Conservation (phyloP, 2,888 invertebrate species). For the Temnothorax unifasciatus region DNA sequence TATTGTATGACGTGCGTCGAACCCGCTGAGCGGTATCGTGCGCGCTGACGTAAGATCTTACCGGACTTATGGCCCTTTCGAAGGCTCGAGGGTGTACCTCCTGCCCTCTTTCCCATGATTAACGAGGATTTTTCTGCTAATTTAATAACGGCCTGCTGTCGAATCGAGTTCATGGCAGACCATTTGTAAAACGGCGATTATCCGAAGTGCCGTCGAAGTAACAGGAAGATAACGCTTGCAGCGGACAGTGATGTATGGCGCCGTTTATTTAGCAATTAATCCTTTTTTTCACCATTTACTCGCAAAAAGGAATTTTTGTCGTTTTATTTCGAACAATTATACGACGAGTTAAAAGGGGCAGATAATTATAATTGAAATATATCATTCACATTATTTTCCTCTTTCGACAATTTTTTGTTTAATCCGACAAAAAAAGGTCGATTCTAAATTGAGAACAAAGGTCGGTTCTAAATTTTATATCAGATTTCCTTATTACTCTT, state of each 20-base stretch:
- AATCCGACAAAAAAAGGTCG: neutral
- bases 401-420: neutral
- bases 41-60: slow-evolving; percentile 15
- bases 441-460: neutral
- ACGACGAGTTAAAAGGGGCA: neutral
- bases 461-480: neutral
- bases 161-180: slow-evolving; percentile 44
- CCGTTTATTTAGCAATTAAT: slow-evolving; percentile 17
- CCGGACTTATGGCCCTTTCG: slow-evolving; percentile 28
- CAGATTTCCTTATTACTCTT: neutral
- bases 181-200: slow-evolving; percentile 42
- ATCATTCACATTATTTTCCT: neutral
- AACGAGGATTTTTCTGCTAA: slow-evolving; percentile 46
- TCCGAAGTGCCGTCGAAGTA: slow-evolving; percentile 22
- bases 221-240: slow-evolving; percentile 43
- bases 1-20: slow-evolving; percentile 36
- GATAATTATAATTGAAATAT: neutral
- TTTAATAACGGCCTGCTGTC: slow-evolving; percentile 51
- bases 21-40: slow-evolving; percentile 5
- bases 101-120: slow-evolving; percentile 41
- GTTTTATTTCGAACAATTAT: neutral
- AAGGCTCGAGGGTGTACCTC: slow-evolving; percentile 42
- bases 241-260: slow-evolving; percentile 24
- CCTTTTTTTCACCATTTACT: neutral
- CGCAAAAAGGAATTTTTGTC: neutral